Evolutionary conservation across 2,113 vertebrate species (phyloP).

Genomic region (Motacilla alba): DNA sequence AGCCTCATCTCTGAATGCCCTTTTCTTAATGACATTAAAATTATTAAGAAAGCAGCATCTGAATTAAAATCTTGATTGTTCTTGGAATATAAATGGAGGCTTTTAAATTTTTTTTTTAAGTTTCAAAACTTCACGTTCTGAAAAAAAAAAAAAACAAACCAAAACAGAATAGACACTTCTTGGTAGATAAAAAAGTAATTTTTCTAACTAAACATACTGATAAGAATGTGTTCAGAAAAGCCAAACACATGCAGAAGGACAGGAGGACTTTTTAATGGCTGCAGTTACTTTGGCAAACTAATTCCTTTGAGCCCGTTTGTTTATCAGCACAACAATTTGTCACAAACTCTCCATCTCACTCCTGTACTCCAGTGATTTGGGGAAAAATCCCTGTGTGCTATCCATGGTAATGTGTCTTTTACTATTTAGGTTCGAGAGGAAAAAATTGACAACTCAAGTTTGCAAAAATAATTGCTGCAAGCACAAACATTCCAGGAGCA

Average conservation of each 20-base stretch:
- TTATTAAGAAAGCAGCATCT: not conserved
- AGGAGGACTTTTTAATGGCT: not conserved
- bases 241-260: not conserved
- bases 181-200: not conserved
- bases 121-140: not conserved
- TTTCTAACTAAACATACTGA: not conserved
- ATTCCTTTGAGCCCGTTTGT: not conserved
- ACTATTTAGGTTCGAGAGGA: not conserved
- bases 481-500: not conserved
- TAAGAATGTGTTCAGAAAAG: not conserved
- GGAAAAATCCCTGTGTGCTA: accelerated
- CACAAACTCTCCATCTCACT: not conserved
- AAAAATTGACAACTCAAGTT: not conserved
- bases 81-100: not conserved
- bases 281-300: not conserved
- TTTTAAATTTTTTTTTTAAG: not conserved
- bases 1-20: not conserved
- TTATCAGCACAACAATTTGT: not conserved
- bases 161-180: not conserved
- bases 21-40: not conserved
- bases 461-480: not conserved
- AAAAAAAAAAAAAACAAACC: not conserved
- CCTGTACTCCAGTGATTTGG: not conserved
- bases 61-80: not conserved
- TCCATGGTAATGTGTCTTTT: not conserved